These are phyloP conservation scores for Drosophila paramelanica DNA, from an alignment of 2,888 invertebrate genomes.

Conservation along the genomic window DNA sequence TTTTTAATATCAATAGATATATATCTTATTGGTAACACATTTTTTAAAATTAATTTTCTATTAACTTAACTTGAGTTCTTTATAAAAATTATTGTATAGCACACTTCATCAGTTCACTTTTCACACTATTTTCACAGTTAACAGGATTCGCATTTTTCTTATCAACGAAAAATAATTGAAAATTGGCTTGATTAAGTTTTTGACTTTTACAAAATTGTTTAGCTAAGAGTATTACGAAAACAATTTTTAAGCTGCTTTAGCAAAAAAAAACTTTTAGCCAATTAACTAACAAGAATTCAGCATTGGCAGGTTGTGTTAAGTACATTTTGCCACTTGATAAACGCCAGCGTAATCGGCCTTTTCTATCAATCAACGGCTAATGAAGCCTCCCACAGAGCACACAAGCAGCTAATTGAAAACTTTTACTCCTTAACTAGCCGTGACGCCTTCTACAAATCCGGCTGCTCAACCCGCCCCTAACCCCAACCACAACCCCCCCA, in stretches of 20 bases:
- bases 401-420: slow-evolving; percentile 65
- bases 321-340: slow-evolving; percentile 12
- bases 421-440: slow-evolving; percentile 50
- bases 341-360: slow-evolving; percentile 1
- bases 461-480: not conserved
- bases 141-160: slow-evolving; percentile 20
- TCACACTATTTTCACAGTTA: slow-evolving; percentile 21
- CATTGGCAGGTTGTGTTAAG: slow-evolving; percentile 17
- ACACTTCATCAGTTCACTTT: not conserved
- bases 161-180: not conserved
- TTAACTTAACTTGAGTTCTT: too few relatives aligned
- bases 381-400: slow-evolving; percentile 24
- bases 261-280: not conserved
- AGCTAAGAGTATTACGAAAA: not conserved
- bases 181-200: not conserved
- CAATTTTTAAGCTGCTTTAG: not conserved
- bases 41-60: too few relatives aligned
- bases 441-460: slow-evolving; percentile 30
- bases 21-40: too few relatives aligned
- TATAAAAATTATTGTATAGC: too few relatives aligned
- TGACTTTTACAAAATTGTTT: not conserved
- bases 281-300: slow-evolving; percentile 24
- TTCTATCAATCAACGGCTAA: slow-evolving; percentile 37
- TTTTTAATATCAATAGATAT: too few relatives aligned
- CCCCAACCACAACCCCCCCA: not conserved